phyloP scores from a whole-genome alignment of 2,797 vertebrate species.

The Lacerta agilis region DNA sequence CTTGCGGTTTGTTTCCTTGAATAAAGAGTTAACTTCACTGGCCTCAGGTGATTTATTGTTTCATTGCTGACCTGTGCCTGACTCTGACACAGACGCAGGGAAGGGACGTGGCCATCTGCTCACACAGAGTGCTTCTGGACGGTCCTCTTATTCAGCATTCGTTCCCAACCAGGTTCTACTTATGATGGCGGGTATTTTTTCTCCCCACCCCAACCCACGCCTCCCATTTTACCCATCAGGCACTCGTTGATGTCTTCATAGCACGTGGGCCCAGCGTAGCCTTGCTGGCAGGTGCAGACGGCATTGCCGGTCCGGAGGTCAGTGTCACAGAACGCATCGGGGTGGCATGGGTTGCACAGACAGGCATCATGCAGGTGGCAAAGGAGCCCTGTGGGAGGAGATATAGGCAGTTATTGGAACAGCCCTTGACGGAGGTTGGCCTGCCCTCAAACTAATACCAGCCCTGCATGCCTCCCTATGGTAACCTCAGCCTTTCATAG shows the following conservation, averaged over 20 bases:
- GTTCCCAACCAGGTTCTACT: too few relatives aligned
- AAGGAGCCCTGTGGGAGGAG: constrained; percentile 64
- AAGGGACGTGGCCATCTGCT: too few relatives aligned
- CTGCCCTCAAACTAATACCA: too few relatives aligned
- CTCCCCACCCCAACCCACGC: not conserved
- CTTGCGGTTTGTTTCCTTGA: too few relatives aligned
- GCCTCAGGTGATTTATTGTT: too few relatives aligned
- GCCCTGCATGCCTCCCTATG: not conserved
- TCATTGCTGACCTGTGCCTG: too few relatives aligned
- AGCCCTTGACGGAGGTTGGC: rapidly evolving
- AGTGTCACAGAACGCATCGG: constrained; percentile 72
- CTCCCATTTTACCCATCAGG: constrained; percentile 65
- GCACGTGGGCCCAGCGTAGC: constrained; percentile 71
- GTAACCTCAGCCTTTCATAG: not conserved
- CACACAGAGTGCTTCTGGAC: too few relatives aligned
- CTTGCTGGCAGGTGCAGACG: constrained; percentile 69
- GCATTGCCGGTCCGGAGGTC: constrained; percentile 66
- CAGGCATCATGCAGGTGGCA: constrained; percentile 75
- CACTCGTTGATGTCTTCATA: constrained; percentile 75
- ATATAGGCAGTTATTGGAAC: not conserved
- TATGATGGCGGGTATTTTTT: too few relatives aligned
- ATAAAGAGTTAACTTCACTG: too few relatives aligned
- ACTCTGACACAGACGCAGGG: too few relatives aligned
- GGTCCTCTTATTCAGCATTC: too few relatives aligned
- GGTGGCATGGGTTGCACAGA: constrained; percentile 70